Base-by-base conservation (phyloP, 1,140 invertebrate genomes). In the Caligus rogercresseyi region DNA sequence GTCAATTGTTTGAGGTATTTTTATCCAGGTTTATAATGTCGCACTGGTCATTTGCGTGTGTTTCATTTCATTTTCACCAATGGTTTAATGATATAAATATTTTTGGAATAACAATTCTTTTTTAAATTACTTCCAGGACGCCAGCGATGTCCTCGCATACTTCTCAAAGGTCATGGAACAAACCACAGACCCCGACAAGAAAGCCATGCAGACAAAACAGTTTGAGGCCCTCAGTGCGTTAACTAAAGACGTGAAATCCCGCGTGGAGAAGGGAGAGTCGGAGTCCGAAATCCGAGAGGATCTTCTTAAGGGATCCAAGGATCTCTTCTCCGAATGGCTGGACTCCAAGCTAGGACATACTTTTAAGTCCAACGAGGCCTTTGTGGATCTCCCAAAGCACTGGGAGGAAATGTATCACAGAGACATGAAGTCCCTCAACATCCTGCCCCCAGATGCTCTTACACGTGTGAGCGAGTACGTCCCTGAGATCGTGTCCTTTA, bases 381-480 rank as follows among this genome's bases (percentile, higher is more conserved):
- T 98, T 73, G 80, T 78, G 58, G 78, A 80, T 64, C 76, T 98
- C 52, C 87, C 93, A 0, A 80, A 81, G 65, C 80, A 84, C 71
- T 99, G 84, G 84, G 96, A 99, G 76, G 78, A 84, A 66, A 87
- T 95, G 69, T 99, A 89, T 75, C 88, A 94, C 72, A 83, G 85
- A 71, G 95, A 99, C 74, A 99, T 99, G 95, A 83, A 85, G 69
- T 79, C 86, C 55, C 78, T 99, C 25, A 98, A 98, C 82, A 82
- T 98, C 25, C 72, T 92, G 54, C 83, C 83, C 64, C 89, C 93
- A 16, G 86, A 93, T 80, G 84, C 89, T 3, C 74, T 98, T 43
- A 98, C 95, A 3, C 79, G 95, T 71, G 96, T 99, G 13, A 96
- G 89, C 72, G 96, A 99, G 79, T 98, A 96, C 74, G 82, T 99